phyloP scores from a whole-genome alignment of 2,797 vertebrate genomes.

The Vultur gryphus region DNA sequence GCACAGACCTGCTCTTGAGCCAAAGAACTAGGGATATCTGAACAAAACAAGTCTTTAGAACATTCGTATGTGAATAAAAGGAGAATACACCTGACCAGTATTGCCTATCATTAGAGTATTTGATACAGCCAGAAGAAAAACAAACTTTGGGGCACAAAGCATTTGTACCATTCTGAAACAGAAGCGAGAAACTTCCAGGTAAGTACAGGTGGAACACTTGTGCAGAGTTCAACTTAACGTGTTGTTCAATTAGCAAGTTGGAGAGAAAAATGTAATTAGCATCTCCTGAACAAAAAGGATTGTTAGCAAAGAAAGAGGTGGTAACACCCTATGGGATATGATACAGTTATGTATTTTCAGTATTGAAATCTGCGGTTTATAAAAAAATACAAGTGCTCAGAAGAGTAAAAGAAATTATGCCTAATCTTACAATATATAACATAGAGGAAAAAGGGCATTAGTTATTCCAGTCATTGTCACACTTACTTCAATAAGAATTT shows the following conservation, averaged over 20 bases:
- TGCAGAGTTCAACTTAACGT: not conserved
- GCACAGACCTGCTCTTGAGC: not conserved
- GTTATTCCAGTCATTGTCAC: not conserved
- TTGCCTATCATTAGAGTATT: no score
- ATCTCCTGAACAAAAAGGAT: not conserved
- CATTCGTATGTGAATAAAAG: not conserved
- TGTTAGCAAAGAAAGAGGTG: not conserved
- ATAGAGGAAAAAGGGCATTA: not conserved
- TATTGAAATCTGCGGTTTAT: not conserved
- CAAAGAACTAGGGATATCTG: no score
- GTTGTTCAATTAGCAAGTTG: not conserved
- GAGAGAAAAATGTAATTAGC: not conserved
- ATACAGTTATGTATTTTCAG: not conserved
- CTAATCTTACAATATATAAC: not conserved
- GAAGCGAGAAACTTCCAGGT: not conserved
- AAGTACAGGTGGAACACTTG: not conserved
- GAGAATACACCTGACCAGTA: no score
- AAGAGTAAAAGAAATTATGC: not conserved
- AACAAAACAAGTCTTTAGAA: not conserved
- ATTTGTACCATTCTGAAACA: not conserved
- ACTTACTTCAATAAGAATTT: not conserved
- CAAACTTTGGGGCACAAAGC: not conserved
- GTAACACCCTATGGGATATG: not conserved
- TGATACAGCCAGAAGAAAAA: accelerated
- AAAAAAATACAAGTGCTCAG: not conserved